phyloP scores from a whole-genome alignment of 1,140 invertebrate species.

The Nephotettix cincticeps region DNA sequence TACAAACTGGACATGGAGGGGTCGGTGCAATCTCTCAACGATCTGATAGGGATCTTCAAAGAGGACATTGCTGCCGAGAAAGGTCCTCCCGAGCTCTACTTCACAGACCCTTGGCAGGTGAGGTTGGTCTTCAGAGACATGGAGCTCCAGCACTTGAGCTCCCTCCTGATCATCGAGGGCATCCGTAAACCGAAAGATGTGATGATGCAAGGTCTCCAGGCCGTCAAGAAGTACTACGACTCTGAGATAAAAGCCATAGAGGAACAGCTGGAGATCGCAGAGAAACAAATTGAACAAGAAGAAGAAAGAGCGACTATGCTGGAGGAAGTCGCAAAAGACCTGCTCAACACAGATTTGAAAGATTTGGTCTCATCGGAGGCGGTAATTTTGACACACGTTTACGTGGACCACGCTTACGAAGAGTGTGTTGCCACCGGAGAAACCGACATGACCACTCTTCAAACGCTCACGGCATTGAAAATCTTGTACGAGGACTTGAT shows the following conservation, averaged over 20 bases:
- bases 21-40: constrained; percentile 18
- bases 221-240: constrained; percentile 19
- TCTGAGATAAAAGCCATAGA: not conserved
- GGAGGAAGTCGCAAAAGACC: constrained; percentile 9
- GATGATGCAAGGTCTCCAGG: constrained; percentile 5
- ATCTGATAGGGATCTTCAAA: constrained; percentile 18
- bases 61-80: constrained; percentile 11
- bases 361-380: constrained; percentile 16
- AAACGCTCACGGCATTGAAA: constrained; percentile 12
- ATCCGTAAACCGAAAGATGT: constrained; percentile 18
- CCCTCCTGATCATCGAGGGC: constrained; percentile 21
- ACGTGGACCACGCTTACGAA: constrained; percentile 24
- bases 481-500: constrained; percentile 10
- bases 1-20: constrained; percentile 18
- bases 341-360: constrained; percentile 21
- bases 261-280: constrained; percentile 2
- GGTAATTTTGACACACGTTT: constrained; percentile 3
- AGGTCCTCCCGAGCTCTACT: constrained; percentile 12
- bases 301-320: constrained; percentile 1
- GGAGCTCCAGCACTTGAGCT: constrained; percentile 21
- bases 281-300: not conserved
- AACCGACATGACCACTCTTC: constrained; percentile 17
- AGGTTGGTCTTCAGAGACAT: constrained; percentile 20
- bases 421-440: constrained; percentile 7
- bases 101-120: constrained; percentile 20